Base-by-base conservation (phyloP, 92 coral and sea anemone species). In the Epizoanthus stellaris region DNA sequence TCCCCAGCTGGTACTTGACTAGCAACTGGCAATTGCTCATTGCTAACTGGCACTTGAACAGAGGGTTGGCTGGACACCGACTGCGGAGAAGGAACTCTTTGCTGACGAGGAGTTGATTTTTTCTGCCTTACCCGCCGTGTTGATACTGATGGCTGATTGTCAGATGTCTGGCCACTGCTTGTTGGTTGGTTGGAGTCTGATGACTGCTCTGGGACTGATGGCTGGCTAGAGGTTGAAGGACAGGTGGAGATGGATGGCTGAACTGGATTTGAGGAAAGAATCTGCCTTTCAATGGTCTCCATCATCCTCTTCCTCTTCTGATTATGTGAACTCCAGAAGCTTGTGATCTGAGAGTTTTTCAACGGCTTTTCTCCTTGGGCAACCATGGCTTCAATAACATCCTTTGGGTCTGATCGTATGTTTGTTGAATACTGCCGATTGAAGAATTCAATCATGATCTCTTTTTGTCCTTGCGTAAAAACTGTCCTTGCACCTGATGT, bases 401-500 rank as follows among this genome's bases (percentile, higher is more conserved):
- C 85, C 43, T 63, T 42, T 7, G 91, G 80, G 5, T 67, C 36
- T 17, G 87, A 80, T 45, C 91, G 3, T 20, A 88, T 64, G 13
- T 86, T 86, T 17, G 81, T 73, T 5, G 74, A 23, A 15, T 85
- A 66, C 54, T 88, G 91, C 19, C 87, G 58, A 76, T 88, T 82
- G 74, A 82, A 88, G 70, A 80, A 82, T 40, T 88, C 91, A 15
- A 88, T 39, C 87, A 75, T 75, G 3, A 88, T 66, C 25, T 88
- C 91, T 75, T 75, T 88, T 53, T 88, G 91, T 11, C 4, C 12
- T 43, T 65, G 57, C 7, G 83, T 73, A 12, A 88, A 57, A 3
- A 80, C 80, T 9, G 75, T 72, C 45, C 87, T 19, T 67, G 58
- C 72, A 6, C 87, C 91, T 11, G 82, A 59, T 1, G 84, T 80